Base-by-base conservation (phyloP, 2,797 vertebrate species). In the Gobio occitaniae region DNA sequence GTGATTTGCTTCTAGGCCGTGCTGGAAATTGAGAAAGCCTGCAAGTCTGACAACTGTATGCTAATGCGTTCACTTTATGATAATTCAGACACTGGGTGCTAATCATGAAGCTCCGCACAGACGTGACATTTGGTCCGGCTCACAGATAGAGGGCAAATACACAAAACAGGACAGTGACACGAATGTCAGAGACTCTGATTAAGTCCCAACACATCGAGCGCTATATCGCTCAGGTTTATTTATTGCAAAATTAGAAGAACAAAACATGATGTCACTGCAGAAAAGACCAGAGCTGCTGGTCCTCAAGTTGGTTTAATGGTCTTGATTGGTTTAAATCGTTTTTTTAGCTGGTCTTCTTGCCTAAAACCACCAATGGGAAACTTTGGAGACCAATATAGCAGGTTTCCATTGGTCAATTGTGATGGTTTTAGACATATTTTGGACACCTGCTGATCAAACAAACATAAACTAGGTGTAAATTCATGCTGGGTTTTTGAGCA, bases 91-190 rank as follows among this genome's bases (percentile, higher is more conserved):
- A 52, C 66, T 7, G 66, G 29, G 41, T 83, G 80, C 76, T 83
- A 83, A 83, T 82, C 83, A 38, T 21, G 75, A 44, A 36, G 38
- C 81, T 78, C n/a, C 11, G 44, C 6, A 21, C 54, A 59, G 70
- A 50, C 41, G 36, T 84, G 54, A 84, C 71, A 87, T 82, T 85
- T 61, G 52, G 68, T 56, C 56, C n/a, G 3, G 13, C 21, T 36
- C 70, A 71, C 63, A 83, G 80, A 84, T 78, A 72, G 48, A 86
- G 80, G 72, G 52, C 70, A 80, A 38, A 80, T 76, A 80, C 80
- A 44, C n/a, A 38, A 86, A 82, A 56, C 52, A 41, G 47, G 69
- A 41, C 36, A 32, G 47, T 87, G 65, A 77, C 82, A 84, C 7
- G 41, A 78, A 84, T 54, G 50, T 47, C n/a, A 69, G 48, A 52